Evolutionary conservation across 2,797 vertebrate genomes (phyloP), one percentile per base, ranked within the genome.

Genomic region (Sylvia borin): DNA sequence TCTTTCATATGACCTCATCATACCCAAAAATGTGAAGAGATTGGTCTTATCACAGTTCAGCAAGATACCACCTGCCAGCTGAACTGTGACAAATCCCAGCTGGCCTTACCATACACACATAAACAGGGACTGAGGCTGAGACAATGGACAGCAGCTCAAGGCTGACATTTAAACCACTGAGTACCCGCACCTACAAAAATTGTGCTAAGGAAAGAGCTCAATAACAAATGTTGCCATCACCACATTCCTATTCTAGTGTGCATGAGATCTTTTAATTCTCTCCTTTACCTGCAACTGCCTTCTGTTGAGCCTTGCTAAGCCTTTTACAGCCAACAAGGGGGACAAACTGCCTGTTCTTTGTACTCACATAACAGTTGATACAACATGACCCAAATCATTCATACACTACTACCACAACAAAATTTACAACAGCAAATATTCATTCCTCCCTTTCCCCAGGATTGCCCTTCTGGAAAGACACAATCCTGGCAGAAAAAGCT

Each of bases 71-170:
- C 85, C 90, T 87, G 90, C 78, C 88, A 97, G 77, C 45, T 79
- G 71, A 93, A 82, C 74, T 89, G 83, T 79, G 90, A 96, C 89
- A 94, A 88, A 93, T 73, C 86, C 74, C 94, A 95, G 83, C 90
- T 87, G 93, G 77, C 77, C 45, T 71, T 71, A 81, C 43, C 73
- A 76, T 36, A 67, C 47, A 55, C 24, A 83, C 5, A 2, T 34
- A 45, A 70, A 51, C 55, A 71, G 48, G 4, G 24, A 27, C 51
- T 31, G 48, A 90, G 93, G 40, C 36, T 12, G 13, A 92, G 70
- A 60, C 2, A 0, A 79, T 1, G 10, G 58, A 48, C 76, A 79
- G 53, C 55, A 84, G 71, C 83, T 93, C 88, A 62, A 76, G 55
- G 55, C 51, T 66, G 17, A 71, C 13, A 24, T 65, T 79, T 85